Percentiles rank a stretch among this genome's conserved stretches.
Conservation (phyloP, 1,140 invertebrate genomes). For the Gonioctena quinquepunctata region DNA sequence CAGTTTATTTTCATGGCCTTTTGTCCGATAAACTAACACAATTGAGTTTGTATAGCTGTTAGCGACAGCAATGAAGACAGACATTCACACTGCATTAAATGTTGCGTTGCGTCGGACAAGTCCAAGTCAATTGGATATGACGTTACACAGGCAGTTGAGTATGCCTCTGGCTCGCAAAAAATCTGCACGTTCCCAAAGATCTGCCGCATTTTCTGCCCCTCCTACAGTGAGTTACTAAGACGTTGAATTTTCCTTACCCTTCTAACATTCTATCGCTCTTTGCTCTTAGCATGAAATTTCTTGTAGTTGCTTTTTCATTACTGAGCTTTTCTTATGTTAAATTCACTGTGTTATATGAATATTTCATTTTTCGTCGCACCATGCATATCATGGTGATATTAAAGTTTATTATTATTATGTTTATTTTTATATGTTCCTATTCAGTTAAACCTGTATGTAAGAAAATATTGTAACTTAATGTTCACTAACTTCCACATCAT, state of each 20-base stretch:
- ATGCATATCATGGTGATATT: too few relatives aligned
- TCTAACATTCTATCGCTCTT: neutral
- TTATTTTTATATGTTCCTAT: too few relatives aligned
- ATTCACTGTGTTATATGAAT: too few relatives aligned
- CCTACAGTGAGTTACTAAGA: constrained; percentile 49
- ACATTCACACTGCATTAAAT: constrained; percentile 72
- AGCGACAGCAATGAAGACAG: constrained; percentile 79
- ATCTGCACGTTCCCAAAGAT: constrained; percentile 45
- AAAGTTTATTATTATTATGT: too few relatives aligned
- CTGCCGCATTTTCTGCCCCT: constrained; percentile 47
- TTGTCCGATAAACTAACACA: neutral
- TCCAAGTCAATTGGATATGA: constrained; percentile 50
- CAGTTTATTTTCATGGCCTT: neutral
- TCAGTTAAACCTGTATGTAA: too few relatives aligned
- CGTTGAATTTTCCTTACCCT: neutral
- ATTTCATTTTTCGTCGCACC: too few relatives aligned
- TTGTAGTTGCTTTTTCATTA: neutral
- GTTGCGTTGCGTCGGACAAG: constrained; percentile 64
- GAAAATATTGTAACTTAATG: too few relatives aligned
- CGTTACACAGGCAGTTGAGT: constrained; percentile 46
- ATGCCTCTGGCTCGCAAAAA: constrained; percentile 45
- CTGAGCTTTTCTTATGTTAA: too few relatives aligned
- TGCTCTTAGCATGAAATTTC: too few relatives aligned
- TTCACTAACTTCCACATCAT: too few relatives aligned
- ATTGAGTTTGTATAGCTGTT: constrained; percentile 68